Conservation (phyloP, 2,888 invertebrate genomes). For the Cistogaster globosa region DNA sequence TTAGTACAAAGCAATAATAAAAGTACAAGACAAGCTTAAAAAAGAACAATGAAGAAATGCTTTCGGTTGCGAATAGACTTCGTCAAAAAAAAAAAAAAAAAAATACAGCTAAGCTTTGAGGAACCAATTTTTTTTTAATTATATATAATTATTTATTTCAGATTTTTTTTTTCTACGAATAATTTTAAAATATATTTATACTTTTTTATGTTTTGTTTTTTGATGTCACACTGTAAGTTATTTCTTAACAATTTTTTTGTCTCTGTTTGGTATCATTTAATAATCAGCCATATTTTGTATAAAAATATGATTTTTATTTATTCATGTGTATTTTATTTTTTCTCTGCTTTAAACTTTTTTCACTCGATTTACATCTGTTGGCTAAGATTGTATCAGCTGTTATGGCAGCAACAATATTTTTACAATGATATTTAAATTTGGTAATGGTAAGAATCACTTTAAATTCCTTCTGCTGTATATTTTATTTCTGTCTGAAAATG, state of each 20-base stretch:
- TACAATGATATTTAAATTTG: conserved; percentile 23
- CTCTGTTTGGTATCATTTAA: conserved; percentile 11
- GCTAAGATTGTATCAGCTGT: conserved; percentile 19
- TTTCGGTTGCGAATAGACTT: too few relatives aligned
- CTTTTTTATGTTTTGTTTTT: too few relatives aligned
- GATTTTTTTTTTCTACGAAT: too few relatives aligned
- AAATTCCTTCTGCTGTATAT: conserved; percentile 14
- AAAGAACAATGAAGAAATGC: too few relatives aligned
- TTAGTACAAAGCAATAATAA: too few relatives aligned
- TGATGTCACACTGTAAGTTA: neutral
- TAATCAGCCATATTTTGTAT: conserved; percentile 23
- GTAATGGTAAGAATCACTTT: conserved; percentile 27
- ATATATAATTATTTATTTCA: too few relatives aligned
- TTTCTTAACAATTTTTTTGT: too few relatives aligned
- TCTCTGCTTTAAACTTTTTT: neutral
- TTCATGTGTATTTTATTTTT: neutral
- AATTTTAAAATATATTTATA: too few relatives aligned
- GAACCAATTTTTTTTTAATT: too few relatives aligned
- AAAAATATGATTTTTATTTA: conserved; percentile 40
- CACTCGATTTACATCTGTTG: neutral
- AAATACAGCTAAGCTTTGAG: too few relatives aligned
- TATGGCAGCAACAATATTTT: conserved; percentile 24
- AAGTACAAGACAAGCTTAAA: too few relatives aligned
- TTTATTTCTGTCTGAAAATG: conserved; percentile 29
- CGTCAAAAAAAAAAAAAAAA: too few relatives aligned